Conservation (phyloP, 2,888 invertebrate species). For the Melipona beecheii region DNA sequence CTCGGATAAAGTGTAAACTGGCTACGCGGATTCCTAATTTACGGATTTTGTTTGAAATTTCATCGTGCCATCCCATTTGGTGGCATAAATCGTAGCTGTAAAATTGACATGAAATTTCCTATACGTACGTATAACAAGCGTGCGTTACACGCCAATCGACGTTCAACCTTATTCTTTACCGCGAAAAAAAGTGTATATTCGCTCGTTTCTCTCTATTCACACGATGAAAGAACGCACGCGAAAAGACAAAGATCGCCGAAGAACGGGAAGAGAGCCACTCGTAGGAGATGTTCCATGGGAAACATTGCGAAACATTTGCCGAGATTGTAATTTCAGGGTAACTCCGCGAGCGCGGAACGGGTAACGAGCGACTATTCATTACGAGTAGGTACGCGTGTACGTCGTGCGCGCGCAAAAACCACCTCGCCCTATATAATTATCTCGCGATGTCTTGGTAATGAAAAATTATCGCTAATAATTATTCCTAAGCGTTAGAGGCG, state of each 20-base stretch:
- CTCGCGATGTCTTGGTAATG: slow-evolving; percentile 59
- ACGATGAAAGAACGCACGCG: not conserved
- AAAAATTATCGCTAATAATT: slow-evolving; percentile 71
- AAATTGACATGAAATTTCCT: slow-evolving; percentile 33
- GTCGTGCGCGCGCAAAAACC: slow-evolving; percentile 26
- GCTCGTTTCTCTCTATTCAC: not conserved
- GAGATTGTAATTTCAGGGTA: slow-evolving; percentile 67
- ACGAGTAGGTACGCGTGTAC: slow-evolving; percentile 32
- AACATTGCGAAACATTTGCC: slow-evolving; percentile 58
- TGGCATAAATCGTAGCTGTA: slow-evolving; percentile 5
- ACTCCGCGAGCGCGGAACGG: slow-evolving; percentile 49
- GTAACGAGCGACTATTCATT: slow-evolving; percentile 69
- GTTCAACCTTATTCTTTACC: slow-evolving; percentile 2
- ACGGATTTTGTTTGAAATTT: slow-evolving; percentile 18
- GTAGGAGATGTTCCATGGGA: slow-evolving; percentile 43
- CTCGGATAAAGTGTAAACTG: not conserved
- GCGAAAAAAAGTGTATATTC: not conserved
- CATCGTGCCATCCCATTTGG: slow-evolving; percentile 15
- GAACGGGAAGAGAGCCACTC: slow-evolving; percentile 39
- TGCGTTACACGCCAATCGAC: slow-evolving; percentile 8
- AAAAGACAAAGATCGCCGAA: slow-evolving; percentile 31
- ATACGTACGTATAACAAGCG: too few relatives aligned
- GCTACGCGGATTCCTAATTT: slow-evolving; percentile 12
- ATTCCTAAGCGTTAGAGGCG: slow-evolving; percentile 50
- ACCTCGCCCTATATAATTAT: slow-evolving; percentile 65